These are phyloP conservation scores for Eristalis intricaria DNA, from an alignment of 2,888 invertebrate species.

Conservation along the genomic window DNA sequence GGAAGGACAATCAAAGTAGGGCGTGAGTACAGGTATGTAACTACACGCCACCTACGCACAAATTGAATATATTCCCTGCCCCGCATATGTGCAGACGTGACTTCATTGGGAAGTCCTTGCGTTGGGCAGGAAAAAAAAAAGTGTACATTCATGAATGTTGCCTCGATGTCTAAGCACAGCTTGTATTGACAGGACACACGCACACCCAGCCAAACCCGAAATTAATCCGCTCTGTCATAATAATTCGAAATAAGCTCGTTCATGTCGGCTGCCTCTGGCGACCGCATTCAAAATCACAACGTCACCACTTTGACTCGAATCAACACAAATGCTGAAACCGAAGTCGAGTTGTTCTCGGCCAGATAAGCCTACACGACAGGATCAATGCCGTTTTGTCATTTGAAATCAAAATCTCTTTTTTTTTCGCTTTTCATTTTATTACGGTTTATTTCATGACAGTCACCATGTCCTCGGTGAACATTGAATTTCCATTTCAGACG, in stretches of 20 bases:
- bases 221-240: constrained; percentile 33
- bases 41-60: background rate
- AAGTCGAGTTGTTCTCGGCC: constrained; percentile 1
- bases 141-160: no score
- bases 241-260: constrained; percentile 27
- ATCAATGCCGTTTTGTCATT: constrained; percentile 18
- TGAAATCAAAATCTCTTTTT: background rate
- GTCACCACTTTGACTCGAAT: background rate
- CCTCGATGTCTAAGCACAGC: constrained; percentile 4
- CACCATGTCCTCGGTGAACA: background rate
- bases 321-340: background rate
- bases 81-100: background rate
- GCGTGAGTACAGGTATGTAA: no score
- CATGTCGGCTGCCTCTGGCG: background rate
- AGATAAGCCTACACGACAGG: constrained; percentile 14
- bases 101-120: background rate
- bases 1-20: background rate
- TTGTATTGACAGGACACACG: constrained; percentile 22
- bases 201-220: no score
- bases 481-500: background rate
- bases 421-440: background rate
- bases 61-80: background rate
- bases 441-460: background rate
- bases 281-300: background rate
- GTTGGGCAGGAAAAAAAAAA: background rate